A percentile compares a stretch with the other conserved stretches of the same genome.
These are phyloP conservation scores for Eubasilissa splendida DNA, from an alignment of 2,888 invertebrate genomes.

Conservation along the genomic window DNA sequence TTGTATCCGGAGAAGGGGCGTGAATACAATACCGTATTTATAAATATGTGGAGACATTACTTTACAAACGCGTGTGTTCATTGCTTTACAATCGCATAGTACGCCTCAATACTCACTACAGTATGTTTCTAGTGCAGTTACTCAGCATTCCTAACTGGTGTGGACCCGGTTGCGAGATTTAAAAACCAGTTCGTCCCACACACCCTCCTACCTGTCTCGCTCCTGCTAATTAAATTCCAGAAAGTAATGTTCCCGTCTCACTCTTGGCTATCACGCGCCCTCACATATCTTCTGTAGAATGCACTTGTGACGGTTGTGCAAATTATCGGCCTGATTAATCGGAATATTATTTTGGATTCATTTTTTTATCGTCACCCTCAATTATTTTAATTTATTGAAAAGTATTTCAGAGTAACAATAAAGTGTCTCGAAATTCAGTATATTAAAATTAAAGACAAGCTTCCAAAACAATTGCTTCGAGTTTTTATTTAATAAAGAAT, in stretches of 20 bases:
- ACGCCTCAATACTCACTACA: conserved; percentile 23
- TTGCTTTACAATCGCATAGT: conserved; percentile 23
- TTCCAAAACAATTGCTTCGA: too few relatives aligned
- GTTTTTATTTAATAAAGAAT: too few relatives aligned
- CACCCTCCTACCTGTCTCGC: conserved; percentile 34
- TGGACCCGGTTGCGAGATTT: conserved; percentile 51
- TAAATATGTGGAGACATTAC: too few relatives aligned
- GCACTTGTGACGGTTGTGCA: background rate
- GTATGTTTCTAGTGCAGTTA: conserved; percentile 45
- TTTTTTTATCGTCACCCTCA: too few relatives aligned
- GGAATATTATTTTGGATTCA: too few relatives aligned
- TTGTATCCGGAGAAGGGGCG: too few relatives aligned
- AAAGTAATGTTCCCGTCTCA: conserved; percentile 10
- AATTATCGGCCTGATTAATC: too few relatives aligned
- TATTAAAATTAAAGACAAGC: too few relatives aligned
- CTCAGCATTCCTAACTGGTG: conserved; percentile 51
- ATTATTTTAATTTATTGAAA: too few relatives aligned
- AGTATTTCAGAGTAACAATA: too few relatives aligned
- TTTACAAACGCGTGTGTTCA: background rate
- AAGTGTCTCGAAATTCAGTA: too few relatives aligned
- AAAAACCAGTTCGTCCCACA: conserved; percentile 57
- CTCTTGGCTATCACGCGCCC: conserved; percentile 2
- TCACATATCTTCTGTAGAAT: conserved; percentile 1
- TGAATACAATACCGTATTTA: too few relatives aligned
- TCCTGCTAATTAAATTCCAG: conserved; percentile 20